Conservation (phyloP, 2,113 vertebrate genomes). For the Anseranas semipalmata region DNA sequence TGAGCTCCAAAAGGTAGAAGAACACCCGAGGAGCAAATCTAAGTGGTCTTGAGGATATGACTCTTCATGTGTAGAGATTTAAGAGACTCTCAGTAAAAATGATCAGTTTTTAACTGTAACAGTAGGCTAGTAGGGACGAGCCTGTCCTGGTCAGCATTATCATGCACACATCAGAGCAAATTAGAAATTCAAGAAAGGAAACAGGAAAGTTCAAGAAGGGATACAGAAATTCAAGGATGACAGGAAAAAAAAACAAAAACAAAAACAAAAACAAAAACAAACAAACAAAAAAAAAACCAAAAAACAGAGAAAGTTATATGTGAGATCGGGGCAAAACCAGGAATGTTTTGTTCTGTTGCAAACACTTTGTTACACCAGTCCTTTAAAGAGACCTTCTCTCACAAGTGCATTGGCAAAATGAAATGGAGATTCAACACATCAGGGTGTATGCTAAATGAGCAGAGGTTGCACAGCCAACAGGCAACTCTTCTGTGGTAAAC, state of each 20-base stretch:
- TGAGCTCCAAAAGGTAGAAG: not conserved
- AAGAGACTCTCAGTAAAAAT: not conserved
- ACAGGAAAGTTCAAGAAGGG: not conserved
- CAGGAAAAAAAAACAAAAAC: not conserved
- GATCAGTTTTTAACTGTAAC: not conserved
- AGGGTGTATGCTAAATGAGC: not conserved
- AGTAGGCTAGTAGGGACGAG: fast-evolving
- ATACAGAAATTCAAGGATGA: not conserved
- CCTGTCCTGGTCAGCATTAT: not conserved
- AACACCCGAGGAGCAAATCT: not conserved
- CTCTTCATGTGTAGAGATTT: not conserved
- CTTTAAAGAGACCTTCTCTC: not conserved
- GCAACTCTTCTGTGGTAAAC: not conserved
- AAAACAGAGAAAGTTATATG: fast-evolving
- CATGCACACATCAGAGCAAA: not conserved
- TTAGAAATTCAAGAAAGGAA: not conserved
- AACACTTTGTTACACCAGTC: not conserved
- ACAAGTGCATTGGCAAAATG: not conserved
- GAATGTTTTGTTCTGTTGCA: not conserved
- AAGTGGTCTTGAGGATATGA: not conserved
- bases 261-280: too few relatives aligned
- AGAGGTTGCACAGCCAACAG: not conserved
- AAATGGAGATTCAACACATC: not conserved
- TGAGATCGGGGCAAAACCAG: not conserved
- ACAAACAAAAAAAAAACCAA: too few relatives aligned